A percentile compares a stretch with the other conserved stretches of the same genome.
phyloP scores from a whole-genome alignment of 1,140 invertebrate genomes.

The Drosophila sp. region DNA sequence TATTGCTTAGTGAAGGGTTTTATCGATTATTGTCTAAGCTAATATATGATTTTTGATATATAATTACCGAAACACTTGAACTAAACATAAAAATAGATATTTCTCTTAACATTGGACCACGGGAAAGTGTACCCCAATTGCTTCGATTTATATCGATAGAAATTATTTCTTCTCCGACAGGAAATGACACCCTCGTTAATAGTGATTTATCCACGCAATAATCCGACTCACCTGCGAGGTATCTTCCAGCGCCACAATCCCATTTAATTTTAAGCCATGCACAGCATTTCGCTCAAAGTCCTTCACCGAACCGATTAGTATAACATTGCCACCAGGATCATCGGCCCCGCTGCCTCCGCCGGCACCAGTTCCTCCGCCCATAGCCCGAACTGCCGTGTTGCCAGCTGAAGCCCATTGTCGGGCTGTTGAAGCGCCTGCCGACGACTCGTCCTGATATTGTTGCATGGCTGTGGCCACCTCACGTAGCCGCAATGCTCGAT shows the following conservation, averaged over 20 bases:
- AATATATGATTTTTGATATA: neutral
- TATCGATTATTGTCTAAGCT: neutral
- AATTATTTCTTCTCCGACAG: neutral
- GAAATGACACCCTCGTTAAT: neutral
- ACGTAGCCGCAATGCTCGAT: slow-evolving; percentile 88
- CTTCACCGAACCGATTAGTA: slow-evolving; percentile 71
- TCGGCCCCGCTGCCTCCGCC: slow-evolving; percentile 59
- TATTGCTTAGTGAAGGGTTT: neutral
- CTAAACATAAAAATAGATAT: neutral
- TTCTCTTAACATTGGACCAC: too few species aligned
- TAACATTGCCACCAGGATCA: slow-evolving; percentile 79
- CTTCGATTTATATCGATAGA: neutral
- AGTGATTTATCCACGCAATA: slow-evolving; percentile 1
- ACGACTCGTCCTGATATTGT: slow-evolving; percentile 79
- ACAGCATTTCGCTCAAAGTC: slow-evolving; percentile 76
- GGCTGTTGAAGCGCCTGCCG: slow-evolving; percentile 59
- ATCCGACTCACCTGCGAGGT: slow-evolving; percentile 51
- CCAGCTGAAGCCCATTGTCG: slow-evolving; percentile 64
- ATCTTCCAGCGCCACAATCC: slow-evolving; percentile 69
- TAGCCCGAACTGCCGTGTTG: slow-evolving; percentile 37
- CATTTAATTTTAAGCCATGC: slow-evolving; percentile 75
- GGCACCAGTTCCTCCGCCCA: slow-evolving; percentile 25
- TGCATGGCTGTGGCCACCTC: slow-evolving; percentile 82
- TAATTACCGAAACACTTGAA: neutral
- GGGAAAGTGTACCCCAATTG: too few species aligned